These are phyloP conservation scores for Sebastiscus tertius DNA, from an alignment of 2,797 vertebrate genomes.

Conservation along the genomic window DNA sequence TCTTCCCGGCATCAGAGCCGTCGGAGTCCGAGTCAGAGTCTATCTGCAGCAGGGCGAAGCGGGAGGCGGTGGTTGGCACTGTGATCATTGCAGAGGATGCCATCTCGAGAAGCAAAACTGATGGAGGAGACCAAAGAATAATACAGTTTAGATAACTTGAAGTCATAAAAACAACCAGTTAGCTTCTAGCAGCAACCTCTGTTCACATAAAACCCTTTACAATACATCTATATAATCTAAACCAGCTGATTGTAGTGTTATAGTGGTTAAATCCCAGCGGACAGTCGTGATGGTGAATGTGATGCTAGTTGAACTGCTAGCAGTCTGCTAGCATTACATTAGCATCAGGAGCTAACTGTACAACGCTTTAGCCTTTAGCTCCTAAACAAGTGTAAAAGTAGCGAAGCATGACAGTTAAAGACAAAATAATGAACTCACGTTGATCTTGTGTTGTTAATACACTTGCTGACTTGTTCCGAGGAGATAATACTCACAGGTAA, in stretches of 20 bases:
- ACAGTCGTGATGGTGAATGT: neutral
- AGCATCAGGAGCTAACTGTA: slow-evolving; percentile 51
- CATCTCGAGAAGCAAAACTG: slow-evolving; percentile 74
- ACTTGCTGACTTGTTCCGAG: neutral
- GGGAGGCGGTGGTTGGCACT: slow-evolving; percentile 92
- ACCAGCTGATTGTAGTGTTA: neutral
- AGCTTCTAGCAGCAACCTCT: neutral
- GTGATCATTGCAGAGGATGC: slow-evolving; percentile 88
- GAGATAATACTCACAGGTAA: slow-evolving; percentile 6
- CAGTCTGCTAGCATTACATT: slow-evolving; percentile 41
- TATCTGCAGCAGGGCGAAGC: slow-evolving; percentile 93
- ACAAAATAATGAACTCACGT: neutral
- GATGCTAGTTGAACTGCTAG: neutral
- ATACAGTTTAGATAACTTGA: slow-evolving; percentile 5
- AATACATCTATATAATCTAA: fast-evolving
- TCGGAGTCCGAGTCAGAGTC: slow-evolving; percentile 92
- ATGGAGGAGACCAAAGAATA: neutral
- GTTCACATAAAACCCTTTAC: neutral
- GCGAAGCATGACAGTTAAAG: neutral
- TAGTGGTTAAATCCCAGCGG: neutral
- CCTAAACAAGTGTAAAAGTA: slow-evolving; percentile 64
- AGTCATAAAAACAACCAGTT: neutral
- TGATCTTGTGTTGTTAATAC: neutral
- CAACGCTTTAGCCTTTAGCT: slow-evolving; percentile 54
- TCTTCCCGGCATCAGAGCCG: slow-evolving; percentile 86